Evolutionary conservation across 2,113 vertebrate genomes (phyloP), one percentile per base, ranked within the genome.

Genomic region (Diphyllodes magnificus): DNA sequence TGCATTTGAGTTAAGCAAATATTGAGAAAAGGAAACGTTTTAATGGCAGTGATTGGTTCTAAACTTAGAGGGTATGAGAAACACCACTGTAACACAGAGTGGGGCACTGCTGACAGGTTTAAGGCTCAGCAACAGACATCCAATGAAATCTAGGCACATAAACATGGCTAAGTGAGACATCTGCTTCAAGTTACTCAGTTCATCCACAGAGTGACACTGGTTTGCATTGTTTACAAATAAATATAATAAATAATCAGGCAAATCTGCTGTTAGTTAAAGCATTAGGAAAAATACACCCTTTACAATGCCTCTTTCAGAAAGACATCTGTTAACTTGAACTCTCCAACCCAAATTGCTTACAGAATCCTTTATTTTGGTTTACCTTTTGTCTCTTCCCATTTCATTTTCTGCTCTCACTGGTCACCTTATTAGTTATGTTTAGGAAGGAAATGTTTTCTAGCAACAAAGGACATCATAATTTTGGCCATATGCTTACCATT

Each of bases 191-290:
- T 61, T 87, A 85, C 61, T 91, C 84, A 25, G 23, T 71, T 92
- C 51, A 82, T 59, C 39, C 70, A 66, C 61, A 82, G 65, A 27
- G 66, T 87, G 47, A 90, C 85, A 37, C 28, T 84, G 42, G 37
- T 92, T 95, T 81, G 56, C 60, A 77, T 25, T 71, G 65, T 89
- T 91, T 88, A 80, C 66, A 88, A 84, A 89, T 73, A 87, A 88
- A 93, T 65, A 64, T 24, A 85, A 75, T 65, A 87, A 96, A 61
- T 59, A 85, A 75, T 59, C 51, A 82, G 40, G 10, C 14, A 80
- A 88, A 76, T 71, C 56, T 93, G 87, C 40, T 50, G 20, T 35
- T 42, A 42, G 44, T 45, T 97, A 84, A 78, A 88, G 20, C 25
- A 72, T 42, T 64, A 79, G 70, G 24, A 40, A 35, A 65, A 91